These are phyloP conservation scores for Brachionus manjavacas DNA, from an alignment of 1,140 invertebrate species.

Conservation along the genomic window DNA sequence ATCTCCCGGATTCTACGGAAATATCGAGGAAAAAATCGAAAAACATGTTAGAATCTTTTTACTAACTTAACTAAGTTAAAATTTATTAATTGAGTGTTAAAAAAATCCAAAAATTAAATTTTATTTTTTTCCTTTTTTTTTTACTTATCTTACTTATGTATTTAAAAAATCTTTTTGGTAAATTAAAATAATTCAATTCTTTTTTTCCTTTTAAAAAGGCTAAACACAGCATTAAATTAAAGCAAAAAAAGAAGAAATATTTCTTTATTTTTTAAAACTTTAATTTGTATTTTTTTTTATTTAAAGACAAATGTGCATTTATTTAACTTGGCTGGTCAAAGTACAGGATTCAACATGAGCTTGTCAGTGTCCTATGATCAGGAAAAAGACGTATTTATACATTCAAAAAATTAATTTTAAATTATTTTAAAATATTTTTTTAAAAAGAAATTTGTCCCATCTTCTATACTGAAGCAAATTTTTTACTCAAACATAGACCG, in stretches of 20 bases:
- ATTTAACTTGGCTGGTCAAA: background rate
- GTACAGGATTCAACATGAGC: background rate
- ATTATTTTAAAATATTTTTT: background rate
- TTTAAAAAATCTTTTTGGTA: too few relatives aligned
- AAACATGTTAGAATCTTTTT: too few relatives aligned
- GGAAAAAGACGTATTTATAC: background rate
- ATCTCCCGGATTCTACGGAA: too few relatives aligned
- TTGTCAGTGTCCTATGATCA: background rate
- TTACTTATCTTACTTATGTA: too few relatives aligned
- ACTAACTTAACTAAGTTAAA: too few relatives aligned
- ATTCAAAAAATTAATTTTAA: background rate
- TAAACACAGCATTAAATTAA: too few relatives aligned
- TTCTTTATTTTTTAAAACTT: background rate
- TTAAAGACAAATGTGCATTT: background rate
- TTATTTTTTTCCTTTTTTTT: too few relatives aligned
- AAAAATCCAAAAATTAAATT: too few relatives aligned
- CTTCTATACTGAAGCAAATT: constrained; percentile 15
- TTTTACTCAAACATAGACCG: background rate
- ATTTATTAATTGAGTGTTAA: too few relatives aligned
- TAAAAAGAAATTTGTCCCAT: background rate
- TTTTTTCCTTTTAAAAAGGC: too few relatives aligned
- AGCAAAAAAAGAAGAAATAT: background rate
- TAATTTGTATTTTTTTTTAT: background rate
- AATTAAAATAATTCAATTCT: too few relatives aligned
- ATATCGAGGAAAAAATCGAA: too few relatives aligned